phyloP scores from a whole-genome alignment of 2,888 invertebrate species.

The Nephrocerus scutellatus region DNA sequence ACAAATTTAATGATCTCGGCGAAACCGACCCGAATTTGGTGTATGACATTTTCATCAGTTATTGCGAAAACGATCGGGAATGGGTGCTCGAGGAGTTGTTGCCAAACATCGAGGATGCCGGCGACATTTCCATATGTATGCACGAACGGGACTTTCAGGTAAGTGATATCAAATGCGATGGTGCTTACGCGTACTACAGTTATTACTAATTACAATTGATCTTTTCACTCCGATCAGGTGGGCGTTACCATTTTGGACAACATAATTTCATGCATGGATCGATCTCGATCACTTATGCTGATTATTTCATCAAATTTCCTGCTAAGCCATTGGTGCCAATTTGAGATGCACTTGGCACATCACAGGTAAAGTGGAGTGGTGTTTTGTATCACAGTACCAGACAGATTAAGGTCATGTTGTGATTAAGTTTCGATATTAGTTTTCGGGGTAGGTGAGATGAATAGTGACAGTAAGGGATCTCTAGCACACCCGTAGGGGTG shows the following conservation, averaged over 20 bases:
- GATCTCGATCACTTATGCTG: slow-evolving; percentile 57
- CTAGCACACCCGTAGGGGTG: too few species aligned
- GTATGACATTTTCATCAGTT: slow-evolving; percentile 65
- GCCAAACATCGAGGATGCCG: slow-evolving; percentile 56
- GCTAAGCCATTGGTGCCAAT: slow-evolving; percentile 65
- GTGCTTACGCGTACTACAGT: background rate
- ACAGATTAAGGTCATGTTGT: too few species aligned
- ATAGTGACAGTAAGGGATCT: too few species aligned
- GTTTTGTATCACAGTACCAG: too few species aligned
- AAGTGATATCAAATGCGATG: slow-evolving; percentile 7
- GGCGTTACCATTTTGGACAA: slow-evolving; percentile 64
- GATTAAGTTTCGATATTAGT: too few species aligned
- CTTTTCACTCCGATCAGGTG: slow-evolving; percentile 44
- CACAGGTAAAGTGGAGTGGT: slow-evolving; percentile 53
- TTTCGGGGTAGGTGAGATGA: too few species aligned
- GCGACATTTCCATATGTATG: slow-evolving; percentile 57
- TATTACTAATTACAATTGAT: slow-evolving; percentile 4
- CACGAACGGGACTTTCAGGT: slow-evolving; percentile 67
- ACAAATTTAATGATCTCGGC: slow-evolving; percentile 29
- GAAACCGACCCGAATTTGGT: slow-evolving; percentile 37
- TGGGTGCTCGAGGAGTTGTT: slow-evolving; percentile 60
- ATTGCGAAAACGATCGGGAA: slow-evolving; percentile 56
- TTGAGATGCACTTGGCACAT: slow-evolving; percentile 65
- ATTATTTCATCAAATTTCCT: slow-evolving; percentile 59
- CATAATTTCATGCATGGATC: slow-evolving; percentile 62